phyloP scores from a whole-genome alignment of 2,113 vertebrate genomes.

The Oxyruncus cristatus region DNA sequence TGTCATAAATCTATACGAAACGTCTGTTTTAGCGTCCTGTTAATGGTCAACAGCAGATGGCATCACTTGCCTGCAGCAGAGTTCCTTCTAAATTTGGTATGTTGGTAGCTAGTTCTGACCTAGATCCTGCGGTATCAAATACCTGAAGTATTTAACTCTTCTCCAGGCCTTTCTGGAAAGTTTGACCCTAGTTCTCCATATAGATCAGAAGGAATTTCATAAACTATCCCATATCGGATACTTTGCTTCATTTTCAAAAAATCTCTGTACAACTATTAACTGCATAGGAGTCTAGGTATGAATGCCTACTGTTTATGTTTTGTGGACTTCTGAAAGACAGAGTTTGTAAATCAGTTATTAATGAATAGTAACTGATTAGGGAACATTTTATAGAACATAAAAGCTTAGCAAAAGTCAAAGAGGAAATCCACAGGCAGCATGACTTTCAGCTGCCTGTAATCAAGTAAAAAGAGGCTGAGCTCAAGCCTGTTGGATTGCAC shows the following conservation, averaged over 20 bases:
- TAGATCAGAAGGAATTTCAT: not conserved
- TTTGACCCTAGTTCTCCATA: not conserved
- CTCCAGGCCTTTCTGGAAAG: not conserved
- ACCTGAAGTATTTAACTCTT: not conserved
- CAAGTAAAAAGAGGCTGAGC: not conserved
- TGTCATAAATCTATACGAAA: not conserved
- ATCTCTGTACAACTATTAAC: not conserved
- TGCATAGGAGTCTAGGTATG: not conserved
- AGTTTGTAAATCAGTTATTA: not conserved
- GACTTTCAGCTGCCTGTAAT: not conserved
- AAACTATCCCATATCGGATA: not conserved
- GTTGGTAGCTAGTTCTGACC: not conserved
- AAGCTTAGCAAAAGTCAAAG: not conserved
- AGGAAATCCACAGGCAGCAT: not conserved
- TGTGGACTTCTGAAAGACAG: not conserved
- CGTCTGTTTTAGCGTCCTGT: not conserved
- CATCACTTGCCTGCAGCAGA: conserved; percentile 1
- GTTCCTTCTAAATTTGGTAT: not conserved
- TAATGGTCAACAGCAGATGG: conserved; percentile 15
- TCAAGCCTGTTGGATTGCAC: not conserved
- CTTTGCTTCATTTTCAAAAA: not conserved
- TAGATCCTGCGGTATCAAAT: not conserved
- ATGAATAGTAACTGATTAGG: not conserved
- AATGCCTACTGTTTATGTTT: not conserved
- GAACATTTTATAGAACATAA: not conserved